Conservation (phyloP, 2,888 invertebrate species). For the Operophtera brumata region DNA sequence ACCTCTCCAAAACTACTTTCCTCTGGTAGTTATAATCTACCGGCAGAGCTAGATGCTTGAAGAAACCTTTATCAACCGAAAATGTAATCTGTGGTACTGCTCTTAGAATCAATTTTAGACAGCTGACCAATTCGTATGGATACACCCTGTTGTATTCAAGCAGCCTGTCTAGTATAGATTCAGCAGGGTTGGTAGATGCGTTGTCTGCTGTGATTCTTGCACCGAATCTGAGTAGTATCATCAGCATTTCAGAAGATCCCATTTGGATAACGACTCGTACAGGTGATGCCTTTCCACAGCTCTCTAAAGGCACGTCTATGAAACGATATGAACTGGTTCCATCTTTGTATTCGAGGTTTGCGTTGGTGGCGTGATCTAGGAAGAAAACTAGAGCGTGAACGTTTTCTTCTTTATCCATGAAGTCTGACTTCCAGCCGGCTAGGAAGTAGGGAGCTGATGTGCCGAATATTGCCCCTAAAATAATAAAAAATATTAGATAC, state of each 20-base stretch:
- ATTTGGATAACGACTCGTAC: constrained; percentile 87
- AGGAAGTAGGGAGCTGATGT: constrained; percentile 89
- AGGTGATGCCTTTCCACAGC: constrained; percentile 87
- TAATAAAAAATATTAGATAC: too few species aligned
- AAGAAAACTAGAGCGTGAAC: constrained; percentile 88
- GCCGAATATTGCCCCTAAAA: constrained; percentile 90
- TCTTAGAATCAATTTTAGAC: constrained; percentile 84
- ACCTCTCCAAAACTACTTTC: constrained; percentile 64
- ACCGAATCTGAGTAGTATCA: constrained; percentile 87
- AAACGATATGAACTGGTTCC: constrained; percentile 75
- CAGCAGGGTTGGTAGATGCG: constrained; percentile 81
- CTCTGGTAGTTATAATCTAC: constrained; percentile 72
- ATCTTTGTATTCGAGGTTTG: constrained; percentile 80
- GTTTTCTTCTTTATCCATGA: constrained; percentile 88
- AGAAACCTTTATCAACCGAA: constrained; percentile 60
- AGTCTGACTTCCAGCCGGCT: constrained; percentile 94
- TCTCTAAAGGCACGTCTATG: constrained; percentile 90
- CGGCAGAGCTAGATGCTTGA: constrained; percentile 60
- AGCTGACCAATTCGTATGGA: constrained; percentile 85
- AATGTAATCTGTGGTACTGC: constrained; percentile 82
- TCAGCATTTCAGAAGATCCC: constrained; percentile 86
- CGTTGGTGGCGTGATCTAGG: constrained; percentile 86
- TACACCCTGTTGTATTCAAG: constrained; percentile 83
- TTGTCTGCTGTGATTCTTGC: constrained; percentile 82
- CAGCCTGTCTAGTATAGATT: constrained; percentile 83